Evolutionary conservation across 2,113 vertebrate species (phyloP), one percentile per base, ranked within the genome.

Genomic region (Microcebus jonahi): DNA sequence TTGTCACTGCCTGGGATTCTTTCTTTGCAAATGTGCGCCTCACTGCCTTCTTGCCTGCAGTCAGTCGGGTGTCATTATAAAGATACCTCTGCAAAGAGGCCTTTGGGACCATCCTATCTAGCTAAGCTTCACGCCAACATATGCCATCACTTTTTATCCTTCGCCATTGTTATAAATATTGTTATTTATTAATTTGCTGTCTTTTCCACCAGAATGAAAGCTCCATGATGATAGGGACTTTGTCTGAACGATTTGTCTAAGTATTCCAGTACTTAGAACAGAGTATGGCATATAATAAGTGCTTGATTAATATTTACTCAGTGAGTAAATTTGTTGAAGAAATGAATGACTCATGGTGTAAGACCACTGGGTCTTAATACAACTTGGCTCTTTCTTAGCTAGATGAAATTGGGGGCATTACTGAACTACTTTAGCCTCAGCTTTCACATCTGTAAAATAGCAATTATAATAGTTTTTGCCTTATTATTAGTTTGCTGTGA

Each of bases 131-230:
- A 57, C 29, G 34, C n/a, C 57, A 86, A 25, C 4, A 63, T 15
- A 68, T 2, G 31, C 1, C 12, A 91, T 79, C 42, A 59, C 4
- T 7, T 77, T 77, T 57, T 55, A 45, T 36, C 9, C 12, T 5
- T 93, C 77, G 70, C 48, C 18, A 85, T 31, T 95, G 18, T 2
- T 84, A 82, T 70, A 86, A 80, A 77, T 45, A 53, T 81, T n/a
- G 84, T 84, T 53, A 70, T 93, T 93, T 9, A 67, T 81, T 91
- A 17, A 67, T 68, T 92, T 57, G 82, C 4, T 81, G 5, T 95
- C 5, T 88, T 96, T 42, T 88, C 20, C 42, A 53, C 29, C 45
- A 31, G 23, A 81, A 27, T 67, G 8, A 86, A 73, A 39, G 8
- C 18, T 89, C 23, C 17, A 8, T 65, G 63, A 86, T 42, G 15